phyloP scores from a whole-genome alignment of 2,113 vertebrate genomes.

The Thalassarche chlororhynchos region DNA sequence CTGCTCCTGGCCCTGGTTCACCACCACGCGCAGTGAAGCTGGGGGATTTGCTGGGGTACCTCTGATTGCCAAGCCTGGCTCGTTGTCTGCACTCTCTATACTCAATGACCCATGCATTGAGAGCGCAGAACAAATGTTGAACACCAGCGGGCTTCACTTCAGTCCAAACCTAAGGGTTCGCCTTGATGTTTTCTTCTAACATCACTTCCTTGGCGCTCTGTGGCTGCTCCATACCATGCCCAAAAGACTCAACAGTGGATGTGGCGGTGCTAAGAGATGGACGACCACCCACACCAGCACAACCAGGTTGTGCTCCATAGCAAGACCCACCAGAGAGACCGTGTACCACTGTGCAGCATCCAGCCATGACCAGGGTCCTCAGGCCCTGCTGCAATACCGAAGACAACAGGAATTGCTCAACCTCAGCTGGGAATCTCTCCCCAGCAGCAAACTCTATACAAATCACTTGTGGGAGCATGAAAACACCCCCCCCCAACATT shows the following conservation, averaged over 20 bases:
- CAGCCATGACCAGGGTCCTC: not conserved
- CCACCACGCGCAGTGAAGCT: not conserved
- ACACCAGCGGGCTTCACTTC: not conserved
- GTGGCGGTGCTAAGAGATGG: not conserved
- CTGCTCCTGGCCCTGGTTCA: not conserved
- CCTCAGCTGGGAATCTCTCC: not conserved
- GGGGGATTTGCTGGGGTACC: not conserved
- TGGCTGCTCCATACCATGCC: rapidly evolving
- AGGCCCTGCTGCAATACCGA: not conserved
- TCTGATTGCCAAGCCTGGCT: not conserved
- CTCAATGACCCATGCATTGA: rapidly evolving
- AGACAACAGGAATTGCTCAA: not conserved
- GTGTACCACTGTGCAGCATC: not conserved
- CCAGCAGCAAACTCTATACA: not conserved
- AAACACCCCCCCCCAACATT: not conserved
- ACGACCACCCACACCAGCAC: not conserved
- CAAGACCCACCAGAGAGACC: not conserved
- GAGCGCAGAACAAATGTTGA: not conserved
- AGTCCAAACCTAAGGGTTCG: not conserved
- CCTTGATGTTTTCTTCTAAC: not conserved
- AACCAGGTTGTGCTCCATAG: not conserved
- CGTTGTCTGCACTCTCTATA: rapidly evolving
- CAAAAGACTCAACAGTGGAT: not conserved
- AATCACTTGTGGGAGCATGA: no score
- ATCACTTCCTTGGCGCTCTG: not conserved